These are phyloP conservation scores for Cydia pomonella DNA, from an alignment of 1,140 invertebrate species.

Conservation along the genomic window DNA sequence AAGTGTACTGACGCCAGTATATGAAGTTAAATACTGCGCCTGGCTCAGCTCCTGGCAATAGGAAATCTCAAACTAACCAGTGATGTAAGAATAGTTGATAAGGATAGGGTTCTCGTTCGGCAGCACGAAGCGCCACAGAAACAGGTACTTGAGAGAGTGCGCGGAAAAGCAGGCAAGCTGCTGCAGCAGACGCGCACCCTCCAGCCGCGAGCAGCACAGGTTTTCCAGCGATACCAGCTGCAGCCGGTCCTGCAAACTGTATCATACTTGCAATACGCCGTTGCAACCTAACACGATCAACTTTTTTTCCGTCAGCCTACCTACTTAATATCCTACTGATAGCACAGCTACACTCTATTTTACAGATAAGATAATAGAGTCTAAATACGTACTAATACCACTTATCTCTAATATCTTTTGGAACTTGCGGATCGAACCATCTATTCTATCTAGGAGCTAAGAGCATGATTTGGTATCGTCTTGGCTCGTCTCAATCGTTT, in stretches of 20 bases:
- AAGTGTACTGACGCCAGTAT: no score
- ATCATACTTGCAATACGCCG: neutral
- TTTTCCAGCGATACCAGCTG: slow-evolving; percentile 69
- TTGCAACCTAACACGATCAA: neutral
- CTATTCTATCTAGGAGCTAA: no score
- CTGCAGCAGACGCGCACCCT: slow-evolving; percentile 60
- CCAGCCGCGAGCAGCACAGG: slow-evolving; percentile 57
- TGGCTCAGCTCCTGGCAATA: no score
- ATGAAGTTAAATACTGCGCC: no score
- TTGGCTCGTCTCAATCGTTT: no score
- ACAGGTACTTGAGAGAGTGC: slow-evolving; percentile 64
- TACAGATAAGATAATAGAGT: no score
- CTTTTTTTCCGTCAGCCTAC: neutral
- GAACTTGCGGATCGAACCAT: no score
- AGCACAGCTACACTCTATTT: no score
- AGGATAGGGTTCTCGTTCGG: slow-evolving; percentile 68
- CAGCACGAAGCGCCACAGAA: slow-evolving; percentile 66
- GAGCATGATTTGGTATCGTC: no score
- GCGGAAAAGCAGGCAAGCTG: slow-evolving; percentile 62
- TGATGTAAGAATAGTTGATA: slow-evolving; percentile 66
- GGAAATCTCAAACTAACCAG: slow-evolving; percentile 49
- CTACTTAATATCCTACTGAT: no score
- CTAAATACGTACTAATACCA: no score
- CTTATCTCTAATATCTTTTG: no score
- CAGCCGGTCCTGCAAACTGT: slow-evolving; percentile 61